Evolutionary conservation across 1,140 invertebrate species (phyloP).

Genomic region (Wasmannia auropunctata): DNA sequence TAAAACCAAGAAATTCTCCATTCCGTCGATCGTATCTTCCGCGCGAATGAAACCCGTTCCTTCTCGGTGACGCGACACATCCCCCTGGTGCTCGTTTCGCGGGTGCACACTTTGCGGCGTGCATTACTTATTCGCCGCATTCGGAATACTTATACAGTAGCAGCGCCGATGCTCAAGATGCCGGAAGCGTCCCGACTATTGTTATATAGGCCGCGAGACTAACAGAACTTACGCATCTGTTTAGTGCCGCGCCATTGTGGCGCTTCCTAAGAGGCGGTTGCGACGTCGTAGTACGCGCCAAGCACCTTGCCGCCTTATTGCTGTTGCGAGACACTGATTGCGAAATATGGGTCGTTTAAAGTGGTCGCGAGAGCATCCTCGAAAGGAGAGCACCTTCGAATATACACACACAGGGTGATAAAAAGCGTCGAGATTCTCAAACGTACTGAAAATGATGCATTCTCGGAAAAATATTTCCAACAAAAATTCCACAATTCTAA

Average conservation of each 20-base stretch:
- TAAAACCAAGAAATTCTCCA: constrained; percentile 22
- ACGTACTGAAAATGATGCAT: not conserved
- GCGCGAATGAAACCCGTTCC: not conserved
- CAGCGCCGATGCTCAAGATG: not conserved
- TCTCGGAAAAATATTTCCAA: not conserved
- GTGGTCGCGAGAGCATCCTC: not conserved
- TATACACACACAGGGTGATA: not conserved
- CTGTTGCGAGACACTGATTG: constrained; percentile 1
- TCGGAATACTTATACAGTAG: not conserved
- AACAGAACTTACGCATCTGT: constrained; percentile 8
- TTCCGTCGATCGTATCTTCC: constrained; percentile 23
- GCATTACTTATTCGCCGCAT: not conserved
- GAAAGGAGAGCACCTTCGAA: not conserved
- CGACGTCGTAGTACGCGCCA: not conserved
- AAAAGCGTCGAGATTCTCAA: not conserved
- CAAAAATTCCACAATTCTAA: not conserved
- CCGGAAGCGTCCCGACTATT: not conserved
- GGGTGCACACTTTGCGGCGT: not conserved
- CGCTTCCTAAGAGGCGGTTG: not conserved
- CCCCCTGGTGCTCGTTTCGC: not conserved
- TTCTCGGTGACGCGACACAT: not conserved
- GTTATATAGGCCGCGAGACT: not conserved
- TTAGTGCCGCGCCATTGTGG: not conserved
- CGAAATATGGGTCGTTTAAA: not conserved
- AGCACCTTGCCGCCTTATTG: not conserved